Conservation (phyloP, 2,888 invertebrate genomes). For the Melolontha melolontha region DNA sequence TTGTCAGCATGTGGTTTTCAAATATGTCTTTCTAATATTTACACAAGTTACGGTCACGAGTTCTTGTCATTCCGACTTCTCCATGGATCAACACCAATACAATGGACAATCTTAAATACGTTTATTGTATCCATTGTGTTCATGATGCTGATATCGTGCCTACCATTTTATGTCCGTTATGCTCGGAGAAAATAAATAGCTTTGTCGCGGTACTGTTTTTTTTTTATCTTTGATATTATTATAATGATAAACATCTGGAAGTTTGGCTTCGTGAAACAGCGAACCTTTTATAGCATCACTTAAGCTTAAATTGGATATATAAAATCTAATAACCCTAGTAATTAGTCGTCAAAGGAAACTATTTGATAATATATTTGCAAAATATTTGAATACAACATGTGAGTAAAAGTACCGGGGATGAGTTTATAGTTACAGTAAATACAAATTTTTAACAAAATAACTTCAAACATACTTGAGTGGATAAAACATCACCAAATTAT, state of each 20-base stretch:
- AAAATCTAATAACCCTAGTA: no score
- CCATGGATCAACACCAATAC: constrained; percentile 49
- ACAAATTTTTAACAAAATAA: no score
- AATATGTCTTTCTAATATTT: constrained; percentile 51
- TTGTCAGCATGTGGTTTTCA: constrained; percentile 51
- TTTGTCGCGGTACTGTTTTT: constrained; percentile 38
- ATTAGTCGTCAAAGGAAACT: no score
- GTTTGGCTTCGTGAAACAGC: constrained; percentile 17
- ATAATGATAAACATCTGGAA: constrained; percentile 35
- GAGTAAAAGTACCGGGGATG: no score
- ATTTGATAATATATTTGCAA: no score
- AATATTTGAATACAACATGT: no score
- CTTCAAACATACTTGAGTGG: no score
- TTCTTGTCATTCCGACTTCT: constrained; percentile 47
- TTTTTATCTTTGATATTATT: constrained; percentile 31
- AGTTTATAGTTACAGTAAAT: no score
- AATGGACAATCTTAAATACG: constrained; percentile 48
- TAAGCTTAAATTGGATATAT: not conserved
- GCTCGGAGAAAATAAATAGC: constrained; percentile 45
- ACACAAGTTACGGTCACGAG: constrained; percentile 48
- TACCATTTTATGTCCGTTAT: constrained; percentile 47
- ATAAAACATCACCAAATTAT: no score
- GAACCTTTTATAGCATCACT: constrained; percentile 13
- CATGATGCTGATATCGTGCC: constrained; percentile 46
- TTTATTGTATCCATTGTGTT: constrained; percentile 48